Base-by-base conservation (phyloP, 2,888 invertebrate genomes). In the Automeris io region DNA sequence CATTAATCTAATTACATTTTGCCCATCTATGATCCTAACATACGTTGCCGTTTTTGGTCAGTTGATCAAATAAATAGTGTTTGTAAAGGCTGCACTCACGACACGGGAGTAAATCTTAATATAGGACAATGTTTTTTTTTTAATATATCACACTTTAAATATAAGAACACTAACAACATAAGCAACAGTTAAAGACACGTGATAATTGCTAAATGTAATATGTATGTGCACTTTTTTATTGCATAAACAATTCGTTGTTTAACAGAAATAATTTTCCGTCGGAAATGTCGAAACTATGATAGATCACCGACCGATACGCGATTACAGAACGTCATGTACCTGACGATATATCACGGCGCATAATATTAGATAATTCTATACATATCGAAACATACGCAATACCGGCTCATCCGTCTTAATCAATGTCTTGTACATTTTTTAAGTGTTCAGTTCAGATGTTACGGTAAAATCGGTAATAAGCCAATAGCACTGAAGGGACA, bases 291-390 rank as follows among this genome's bases (percentile, higher is more conserved):
- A 33, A 33, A 52, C 33, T 35, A 39, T 58, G 60, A 64, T 62
- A 44, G 57, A 62, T 65, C 54, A 51, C 38, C 39, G 16, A n/a
- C n/a, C 21, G 43, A 41, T 42, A 45, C 45, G 39, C 33, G 40
- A 49, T 53, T 54, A 52, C 54, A 48, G 43, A 45, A 45, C 40
- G 54, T 47, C 50, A 33, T 50, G 50, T 50, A 49, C 41, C 44
- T 57, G 51, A 58, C 60, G 49, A 64, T 55, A 52, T 48, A 52
- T 57, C 54, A 45, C 54, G 58, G 49, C 55, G 51, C 54, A 56
- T 56, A 43, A 39, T 22, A 43, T 51, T 46, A 37, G 42, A 57
- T 50, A 54, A 48, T 24, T 18, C 41, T 26, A 39, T 39, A 29
- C 18, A 9, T 24, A 35, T 18, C 18, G 11, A 21, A 34, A 36